These are phyloP conservation scores for Leptinotarsa rubiginosa DNA, from an alignment of 2,888 invertebrate genomes.

Conservation along the genomic window DNA sequence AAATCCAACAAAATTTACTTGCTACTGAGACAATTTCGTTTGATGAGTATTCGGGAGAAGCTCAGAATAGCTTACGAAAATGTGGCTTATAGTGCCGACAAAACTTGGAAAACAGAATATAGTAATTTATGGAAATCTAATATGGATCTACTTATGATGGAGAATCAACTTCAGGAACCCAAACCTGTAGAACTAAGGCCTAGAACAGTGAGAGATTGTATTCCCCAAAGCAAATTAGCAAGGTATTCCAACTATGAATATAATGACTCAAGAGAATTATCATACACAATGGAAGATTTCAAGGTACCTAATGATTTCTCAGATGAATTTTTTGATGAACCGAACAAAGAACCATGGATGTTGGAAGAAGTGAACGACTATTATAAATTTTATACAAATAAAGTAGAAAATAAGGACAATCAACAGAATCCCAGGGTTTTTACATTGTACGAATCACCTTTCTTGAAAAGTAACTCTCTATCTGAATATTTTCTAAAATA, in stretches of 20 bases:
- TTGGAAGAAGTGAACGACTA: constrained; percentile 69
- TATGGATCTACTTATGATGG: constrained; percentile 57
- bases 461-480: constrained; percentile 53
- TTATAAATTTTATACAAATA: constrained; percentile 49
- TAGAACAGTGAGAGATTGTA: constrained; percentile 73
- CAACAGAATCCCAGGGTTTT: constrained; percentile 30
- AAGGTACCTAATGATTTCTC: constrained; percentile 41
- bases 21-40: constrained; percentile 39
- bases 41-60: constrained; percentile 56
- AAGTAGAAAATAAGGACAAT: constrained; percentile 25
- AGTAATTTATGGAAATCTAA: constrained; percentile 57
- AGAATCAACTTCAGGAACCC: constrained; percentile 43
- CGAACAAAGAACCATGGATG: constrained; percentile 72
- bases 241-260: constrained; percentile 68
- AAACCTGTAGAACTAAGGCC: constrained; percentile 57
- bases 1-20: constrained; percentile 43
- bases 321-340: constrained; percentile 38
- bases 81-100: constrained; percentile 60
- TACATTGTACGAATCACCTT: constrained; percentile 52
- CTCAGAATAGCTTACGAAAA: constrained; percentile 61
- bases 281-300: constrained; percentile 59
- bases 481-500: constrained; percentile 44
- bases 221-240: constrained; percentile 74
- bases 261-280: constrained; percentile 66
- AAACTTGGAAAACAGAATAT: constrained; percentile 57